phyloP scores from a whole-genome alignment of 2,888 invertebrate genomes.

The Ichneumoninae sp. region DNA sequence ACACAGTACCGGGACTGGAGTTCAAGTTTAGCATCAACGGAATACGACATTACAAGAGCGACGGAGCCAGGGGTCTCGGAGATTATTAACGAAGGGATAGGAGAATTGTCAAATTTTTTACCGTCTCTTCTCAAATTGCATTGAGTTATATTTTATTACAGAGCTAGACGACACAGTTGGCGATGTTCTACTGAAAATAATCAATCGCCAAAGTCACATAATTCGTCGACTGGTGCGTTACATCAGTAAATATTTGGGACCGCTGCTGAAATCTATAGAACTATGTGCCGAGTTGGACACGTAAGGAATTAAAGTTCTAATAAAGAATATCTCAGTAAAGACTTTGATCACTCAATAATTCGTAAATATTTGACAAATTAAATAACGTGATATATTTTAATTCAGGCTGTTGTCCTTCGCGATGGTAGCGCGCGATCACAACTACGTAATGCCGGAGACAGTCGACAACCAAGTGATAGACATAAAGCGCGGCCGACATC shows the following conservation, averaged over 20 bases:
- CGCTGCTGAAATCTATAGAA: slow-evolving; percentile 86
- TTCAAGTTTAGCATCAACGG: slow-evolving; percentile 90
- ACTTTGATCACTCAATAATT: background rate
- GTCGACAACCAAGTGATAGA: slow-evolving; percentile 86
- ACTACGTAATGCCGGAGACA: slow-evolving; percentile 88
- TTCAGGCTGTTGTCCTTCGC: slow-evolving; percentile 89
- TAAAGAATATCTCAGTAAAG: background rate
- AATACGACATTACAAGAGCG: slow-evolving; percentile 90
- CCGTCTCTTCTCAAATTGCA: background rate
- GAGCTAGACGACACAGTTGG: slow-evolving; percentile 92
- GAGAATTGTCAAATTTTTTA: background rate
- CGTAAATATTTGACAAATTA: background rate
- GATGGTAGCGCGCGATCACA: slow-evolving; percentile 87
- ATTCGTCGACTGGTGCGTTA: slow-evolving; percentile 89
- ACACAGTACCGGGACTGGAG: slow-evolving; percentile 88
- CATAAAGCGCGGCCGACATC: slow-evolving; percentile 90
- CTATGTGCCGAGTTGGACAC: slow-evolving; percentile 89
- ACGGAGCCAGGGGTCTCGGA: slow-evolving; percentile 86
- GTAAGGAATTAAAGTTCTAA: slow-evolving; percentile 82
- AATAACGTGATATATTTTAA: background rate
- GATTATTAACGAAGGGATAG: background rate
- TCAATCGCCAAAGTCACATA: slow-evolving; percentile 92
- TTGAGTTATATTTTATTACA: slow-evolving; percentile 76
- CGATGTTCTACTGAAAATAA: slow-evolving; percentile 91
- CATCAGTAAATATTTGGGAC: slow-evolving; percentile 86